A percentile compares a stretch with the other conserved stretches of the same genome.
Conservation (phyloP, 2,113 vertebrate species). For the Cyprinodon tularosa region DNA sequence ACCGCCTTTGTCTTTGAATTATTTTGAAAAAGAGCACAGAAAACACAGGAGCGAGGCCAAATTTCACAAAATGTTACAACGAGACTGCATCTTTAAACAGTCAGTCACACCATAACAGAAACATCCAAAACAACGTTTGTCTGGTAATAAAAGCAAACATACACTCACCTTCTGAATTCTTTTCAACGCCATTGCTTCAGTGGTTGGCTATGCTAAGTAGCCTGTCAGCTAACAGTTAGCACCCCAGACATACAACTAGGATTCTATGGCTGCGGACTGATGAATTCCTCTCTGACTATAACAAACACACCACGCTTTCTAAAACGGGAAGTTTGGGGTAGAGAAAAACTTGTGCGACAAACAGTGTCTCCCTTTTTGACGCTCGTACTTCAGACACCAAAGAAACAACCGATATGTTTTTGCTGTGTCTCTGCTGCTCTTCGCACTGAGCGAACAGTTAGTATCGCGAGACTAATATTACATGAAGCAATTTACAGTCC, state of each 20-base stretch:
- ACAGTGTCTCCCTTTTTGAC: background rate
- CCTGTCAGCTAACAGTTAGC: conserved; percentile 73
- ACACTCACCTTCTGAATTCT: conserved; percentile 86
- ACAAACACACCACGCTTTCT: conserved; percentile 14
- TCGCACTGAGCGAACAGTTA: conserved; percentile 32
- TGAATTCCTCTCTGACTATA: conserved; percentile 39
- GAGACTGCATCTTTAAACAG: background rate
- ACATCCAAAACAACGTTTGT: background rate
- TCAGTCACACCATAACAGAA: accelerated
- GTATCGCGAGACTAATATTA: conserved; percentile 70
- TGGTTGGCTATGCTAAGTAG: conserved; percentile 76
- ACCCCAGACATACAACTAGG: conserved; percentile 69
- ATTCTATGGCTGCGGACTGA: conserved; percentile 51
- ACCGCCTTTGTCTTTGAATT: conserved; percentile 77
- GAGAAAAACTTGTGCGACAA: conserved; percentile 9
- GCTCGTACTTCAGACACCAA: conserved; percentile 26
- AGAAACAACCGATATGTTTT: conserved; percentile 43
- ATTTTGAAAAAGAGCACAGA: conserved; percentile 39
- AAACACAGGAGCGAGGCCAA: background rate
- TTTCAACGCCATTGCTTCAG: conserved; percentile 85
- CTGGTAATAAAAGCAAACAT: conserved; percentile 27
- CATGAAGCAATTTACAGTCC: no score
- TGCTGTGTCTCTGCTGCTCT: conserved; percentile 41
- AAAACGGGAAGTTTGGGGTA: conserved; percentile 13
- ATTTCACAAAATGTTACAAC: background rate